Evolutionary conservation across 2,888 invertebrate genomes (phyloP), one percentile per base, ranked within the genome.

Genomic region (Sminthurides aquaticus): DNA sequence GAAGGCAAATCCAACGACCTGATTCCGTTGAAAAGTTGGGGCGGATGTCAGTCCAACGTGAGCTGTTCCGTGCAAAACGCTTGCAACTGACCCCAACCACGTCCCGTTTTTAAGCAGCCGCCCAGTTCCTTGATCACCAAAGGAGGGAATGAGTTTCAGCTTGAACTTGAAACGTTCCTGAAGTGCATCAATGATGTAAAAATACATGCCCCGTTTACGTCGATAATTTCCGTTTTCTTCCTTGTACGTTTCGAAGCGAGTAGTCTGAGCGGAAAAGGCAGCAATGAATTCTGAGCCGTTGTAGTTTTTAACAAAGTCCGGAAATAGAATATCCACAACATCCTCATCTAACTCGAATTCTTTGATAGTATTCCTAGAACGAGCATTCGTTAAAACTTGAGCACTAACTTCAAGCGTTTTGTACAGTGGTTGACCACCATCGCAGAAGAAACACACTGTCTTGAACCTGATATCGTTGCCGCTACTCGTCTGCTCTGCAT

Each of bases 201-300:
- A 57, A 48, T 71, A 71, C 22, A 68, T 28, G n/a, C 71, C 71
- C 26, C 71, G 56, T 29, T 67, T 67, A 5, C 68, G 61, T 11
- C 60, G 18, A 49, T 52, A 62, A 18, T 34, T 15, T 24, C 65
- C 65, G 48, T 63, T 29, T 27, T 52, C 43, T 22, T 61, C 61
- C n/a, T 22, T 20, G 18, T 48, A 58, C 20, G 22, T 34, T 15
- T 43, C 22, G 20, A 29, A 20, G 15, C 58, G 29, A 8, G 43
- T 18, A 3, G 58, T 58, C 24, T 25, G n/a, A 24, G 20, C 20
- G 5, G 58, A 58, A 15, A 28, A 25, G n/a, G 58, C 58, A 5
- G 58, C 58, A 11, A 58, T 22, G 27, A 58, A 43, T n/a, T 58
- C 29, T 8, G 29, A 43, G 2, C 58, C 58, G 28, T 58, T 58